A percentile compares a stretch with the other conserved stretches of the same genome.
These are phyloP conservation scores for Noctua janthe DNA, from an alignment of 2,888 invertebrate species.

Conservation along the genomic window DNA sequence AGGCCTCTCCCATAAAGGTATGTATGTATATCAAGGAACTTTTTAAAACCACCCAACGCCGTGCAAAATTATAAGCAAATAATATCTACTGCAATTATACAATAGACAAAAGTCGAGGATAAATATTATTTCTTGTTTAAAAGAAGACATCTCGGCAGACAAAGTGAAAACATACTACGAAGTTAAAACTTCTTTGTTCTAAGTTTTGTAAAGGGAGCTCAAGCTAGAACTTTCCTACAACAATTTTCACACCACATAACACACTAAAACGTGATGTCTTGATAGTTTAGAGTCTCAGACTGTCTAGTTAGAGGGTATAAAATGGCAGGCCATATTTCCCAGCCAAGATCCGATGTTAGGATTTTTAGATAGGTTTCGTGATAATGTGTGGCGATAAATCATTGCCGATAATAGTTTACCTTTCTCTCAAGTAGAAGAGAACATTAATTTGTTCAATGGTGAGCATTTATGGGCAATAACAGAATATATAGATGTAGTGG, in stretches of 20 bases:
- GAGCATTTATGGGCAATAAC: slow-evolving; percentile 57
- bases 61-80: background rate
- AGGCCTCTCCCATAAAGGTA: background rate
- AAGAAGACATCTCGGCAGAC: background rate
- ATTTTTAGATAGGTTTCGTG: slow-evolving; percentile 56
- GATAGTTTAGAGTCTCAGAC: slow-evolving; percentile 51
- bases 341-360: slow-evolving; percentile 28
- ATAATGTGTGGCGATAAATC: slow-evolving; percentile 63
- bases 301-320: slow-evolving; percentile 55
- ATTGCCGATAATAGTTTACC: slow-evolving; percentile 54
- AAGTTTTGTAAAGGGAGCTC: slow-evolving; percentile 14
- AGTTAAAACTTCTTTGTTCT: slow-evolving; percentile 23
- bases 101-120: background rate
- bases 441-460: slow-evolving; percentile 59
- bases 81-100: background rate
- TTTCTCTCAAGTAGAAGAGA: slow-evolving; percentile 44
- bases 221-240: slow-evolving; percentile 15
- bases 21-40: no score
- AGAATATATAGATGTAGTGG: slow-evolving; percentile 42
- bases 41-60: background rate
- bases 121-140: background rate
- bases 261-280: slow-evolving; percentile 59
- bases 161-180: slow-evolving; percentile 24
- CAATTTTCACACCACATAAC: slow-evolving; percentile 49
- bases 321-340: slow-evolving; percentile 55